Percentiles rank a stretch among this genome's conserved stretches.
Evolutionary conservation across 2,113 vertebrate genomes (phyloP).

Genomic region (Salminus brasiliensis): DNA sequence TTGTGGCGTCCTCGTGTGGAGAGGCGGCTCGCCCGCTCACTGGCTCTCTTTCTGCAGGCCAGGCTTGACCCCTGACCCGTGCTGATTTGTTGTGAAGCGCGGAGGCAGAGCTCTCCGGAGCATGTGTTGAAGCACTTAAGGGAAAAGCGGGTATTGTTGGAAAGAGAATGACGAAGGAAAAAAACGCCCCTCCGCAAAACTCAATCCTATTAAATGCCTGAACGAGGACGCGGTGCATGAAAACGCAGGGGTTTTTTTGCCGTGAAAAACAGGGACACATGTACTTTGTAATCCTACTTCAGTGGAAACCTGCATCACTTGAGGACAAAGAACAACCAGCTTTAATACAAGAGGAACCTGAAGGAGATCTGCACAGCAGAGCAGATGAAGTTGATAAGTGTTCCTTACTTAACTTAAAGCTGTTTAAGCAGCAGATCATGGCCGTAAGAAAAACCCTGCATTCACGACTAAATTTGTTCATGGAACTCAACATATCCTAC

Average conservation of each 20-base stretch:
- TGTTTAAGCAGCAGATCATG: background rate
- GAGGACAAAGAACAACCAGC: conserved; percentile 38
- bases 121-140: conserved; percentile 68
- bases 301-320: conserved; percentile 55
- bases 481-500: background rate
- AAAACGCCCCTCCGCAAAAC: conserved; percentile 44
- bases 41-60: conserved; percentile 70
- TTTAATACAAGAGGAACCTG: conserved; percentile 60
- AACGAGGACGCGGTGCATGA: conserved; percentile 48
- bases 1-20: conserved; percentile 58
- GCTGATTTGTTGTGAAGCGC: conserved; percentile 68
- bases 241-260: conserved; percentile 36
- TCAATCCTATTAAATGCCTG: conserved; percentile 77
- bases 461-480: background rate
- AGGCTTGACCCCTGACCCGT: conserved; percentile 74
- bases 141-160: conserved; percentile 67
- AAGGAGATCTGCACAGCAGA: conserved; percentile 34
- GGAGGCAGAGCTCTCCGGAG: conserved; percentile 65
- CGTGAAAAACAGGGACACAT: conserved; percentile 68
- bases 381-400: background rate
- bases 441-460: no score
- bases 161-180: conserved; percentile 59
- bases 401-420: no score
- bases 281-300: conserved; percentile 65
- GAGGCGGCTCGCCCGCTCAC: conserved; percentile 57